Conservation (phyloP, 2,797 vertebrate species). For the Poliocrania exsul region DNA sequence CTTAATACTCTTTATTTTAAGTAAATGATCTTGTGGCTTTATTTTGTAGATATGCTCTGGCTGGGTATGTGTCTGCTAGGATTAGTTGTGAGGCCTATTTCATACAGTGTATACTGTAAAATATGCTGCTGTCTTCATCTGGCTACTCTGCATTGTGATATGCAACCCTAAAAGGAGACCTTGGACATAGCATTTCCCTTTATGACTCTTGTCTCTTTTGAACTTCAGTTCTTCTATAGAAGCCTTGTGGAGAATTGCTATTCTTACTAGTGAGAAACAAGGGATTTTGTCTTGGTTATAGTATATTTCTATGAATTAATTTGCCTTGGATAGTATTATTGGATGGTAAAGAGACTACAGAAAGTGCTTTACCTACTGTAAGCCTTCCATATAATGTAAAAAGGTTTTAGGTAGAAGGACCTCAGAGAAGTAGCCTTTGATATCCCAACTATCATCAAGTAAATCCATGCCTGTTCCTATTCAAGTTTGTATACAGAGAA, state of each 20-base stretch:
- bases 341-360: background rate
- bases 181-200: background rate
- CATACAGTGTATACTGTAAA: background rate
- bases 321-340: background rate
- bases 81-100: background rate
- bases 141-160: background rate
- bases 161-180: background rate
- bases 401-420: background rate
- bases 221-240: background rate
- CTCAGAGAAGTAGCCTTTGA: background rate
- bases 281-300: background rate
- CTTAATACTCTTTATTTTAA: constrained; percentile 6
- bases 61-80: background rate
- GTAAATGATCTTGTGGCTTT: background rate
- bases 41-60: constrained; percentile 11
- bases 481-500: background rate
- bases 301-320: background rate
- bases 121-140: background rate
- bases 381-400: background rate
- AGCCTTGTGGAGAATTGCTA: background rate
- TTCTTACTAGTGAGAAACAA: background rate
- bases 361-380: background rate
- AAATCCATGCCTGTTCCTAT: background rate
- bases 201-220: background rate
- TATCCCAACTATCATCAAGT: background rate